These are phyloP conservation scores for Chesias legatella DNA, from an alignment of 2,888 invertebrate genomes.

Conservation along the genomic window DNA sequence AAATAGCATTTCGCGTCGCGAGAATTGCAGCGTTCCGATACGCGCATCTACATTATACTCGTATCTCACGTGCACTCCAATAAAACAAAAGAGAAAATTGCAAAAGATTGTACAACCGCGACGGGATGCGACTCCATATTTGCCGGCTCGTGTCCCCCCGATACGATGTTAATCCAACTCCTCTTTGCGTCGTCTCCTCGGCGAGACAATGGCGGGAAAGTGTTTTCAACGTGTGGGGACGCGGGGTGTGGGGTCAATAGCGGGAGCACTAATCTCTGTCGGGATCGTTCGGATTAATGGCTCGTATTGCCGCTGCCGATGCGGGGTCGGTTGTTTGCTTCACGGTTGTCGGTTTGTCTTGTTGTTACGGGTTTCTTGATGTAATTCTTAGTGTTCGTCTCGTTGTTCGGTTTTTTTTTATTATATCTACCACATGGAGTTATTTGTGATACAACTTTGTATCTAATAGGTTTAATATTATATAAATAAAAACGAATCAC, in stretches of 20 bases:
- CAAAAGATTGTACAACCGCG: constrained; percentile 34
- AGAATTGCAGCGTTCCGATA: constrained; percentile 34
- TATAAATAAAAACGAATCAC: too few relatives aligned
- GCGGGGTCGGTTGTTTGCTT: constrained; percentile 73
- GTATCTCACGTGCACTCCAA: constrained; percentile 39
- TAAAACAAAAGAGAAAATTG: constrained; percentile 53
- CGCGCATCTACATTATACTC: constrained; percentile 38
- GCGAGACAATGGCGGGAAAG: constrained; percentile 73
- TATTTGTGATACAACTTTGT: too few relatives aligned
- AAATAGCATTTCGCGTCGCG: constrained; percentile 43
- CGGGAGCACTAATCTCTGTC: constrained; percentile 72
- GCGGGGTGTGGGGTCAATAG: constrained; percentile 62
- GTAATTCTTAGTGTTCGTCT: constrained; percentile 42
- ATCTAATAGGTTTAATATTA: too few relatives aligned
- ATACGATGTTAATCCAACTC: constrained; percentile 66
- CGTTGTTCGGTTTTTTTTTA: too few relatives aligned
- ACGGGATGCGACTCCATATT: constrained; percentile 24
- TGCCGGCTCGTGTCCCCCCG: constrained; percentile 25
- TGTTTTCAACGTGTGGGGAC: constrained; percentile 64
- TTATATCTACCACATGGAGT: too few relatives aligned
- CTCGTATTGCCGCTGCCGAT: constrained; percentile 71
- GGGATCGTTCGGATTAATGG: constrained; percentile 75
- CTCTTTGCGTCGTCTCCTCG: constrained; percentile 62
- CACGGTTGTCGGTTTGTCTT: constrained; percentile 56
- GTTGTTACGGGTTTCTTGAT: constrained; percentile 61